Evolutionary conservation across 64 coral and sea anemone genomes (phyloP).

Genomic region (Montipora sp.): DNA sequence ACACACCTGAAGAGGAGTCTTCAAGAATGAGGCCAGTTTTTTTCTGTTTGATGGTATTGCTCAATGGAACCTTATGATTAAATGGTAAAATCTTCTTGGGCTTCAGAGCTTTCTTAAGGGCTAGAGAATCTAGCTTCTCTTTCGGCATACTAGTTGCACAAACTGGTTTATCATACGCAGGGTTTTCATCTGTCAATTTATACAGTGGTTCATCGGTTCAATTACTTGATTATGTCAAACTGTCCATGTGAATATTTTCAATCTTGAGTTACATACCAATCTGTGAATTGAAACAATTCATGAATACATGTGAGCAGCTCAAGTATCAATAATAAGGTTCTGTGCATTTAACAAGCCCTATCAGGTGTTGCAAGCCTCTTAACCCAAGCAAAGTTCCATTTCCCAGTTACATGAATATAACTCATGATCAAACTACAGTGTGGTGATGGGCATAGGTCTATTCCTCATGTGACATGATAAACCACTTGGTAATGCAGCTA

Average conservation of each 20-base stretch:
- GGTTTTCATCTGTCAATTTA: conserved; percentile 8
- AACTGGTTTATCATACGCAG: background rate
- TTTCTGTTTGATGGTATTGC: background rate
- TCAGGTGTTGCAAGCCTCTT: no score
- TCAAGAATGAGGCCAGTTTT: background rate
- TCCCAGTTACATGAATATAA: no score
- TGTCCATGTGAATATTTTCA: background rate
- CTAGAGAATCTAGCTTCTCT: conserved; percentile 27
- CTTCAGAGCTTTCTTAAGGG: conserved; percentile 18
- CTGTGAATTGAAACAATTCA: no score
- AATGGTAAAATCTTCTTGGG: conserved; percentile 19
- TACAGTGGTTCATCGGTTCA: background rate
- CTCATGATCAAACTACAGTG: no score
- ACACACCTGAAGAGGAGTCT: background rate
- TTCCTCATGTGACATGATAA: no score
- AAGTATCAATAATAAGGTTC: no score
- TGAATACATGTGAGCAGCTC: no score
- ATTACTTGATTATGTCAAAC: background rate
- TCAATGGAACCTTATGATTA: background rate
- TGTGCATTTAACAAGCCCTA: no score
- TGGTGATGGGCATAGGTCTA: no score
- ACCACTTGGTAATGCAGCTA: no score
- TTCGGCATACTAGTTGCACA: conserved; percentile 37
- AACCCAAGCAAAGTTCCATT: no score
- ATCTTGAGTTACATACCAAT: background rate